Conservation (phyloP, 2,113 vertebrate species). For the Calonectris borealis region DNA sequence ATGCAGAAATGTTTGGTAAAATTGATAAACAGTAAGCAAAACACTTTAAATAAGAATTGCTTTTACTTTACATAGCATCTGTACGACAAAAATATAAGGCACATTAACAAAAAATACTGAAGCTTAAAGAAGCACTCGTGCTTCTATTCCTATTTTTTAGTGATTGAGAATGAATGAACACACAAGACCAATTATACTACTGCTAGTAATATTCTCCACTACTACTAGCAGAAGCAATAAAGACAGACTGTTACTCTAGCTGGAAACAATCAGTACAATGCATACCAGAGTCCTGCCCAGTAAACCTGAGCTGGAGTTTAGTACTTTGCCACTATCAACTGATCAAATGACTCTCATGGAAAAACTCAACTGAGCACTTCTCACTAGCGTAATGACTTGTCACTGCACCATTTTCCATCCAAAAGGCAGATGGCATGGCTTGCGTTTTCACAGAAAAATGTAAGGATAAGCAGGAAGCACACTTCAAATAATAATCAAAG, state of each 20-base stretch:
- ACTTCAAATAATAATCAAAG: background rate
- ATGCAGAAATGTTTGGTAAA: background rate
- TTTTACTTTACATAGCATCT: background rate
- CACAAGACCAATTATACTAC: background rate
- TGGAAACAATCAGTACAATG: conserved; percentile 66
- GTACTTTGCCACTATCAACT: conserved; percentile 10
- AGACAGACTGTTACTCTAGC: conserved; percentile 7
- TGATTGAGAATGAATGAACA: conserved; percentile 23
- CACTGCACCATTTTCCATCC: background rate
- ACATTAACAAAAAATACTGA: background rate
- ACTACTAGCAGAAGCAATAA: conserved; percentile 3
- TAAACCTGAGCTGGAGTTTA: conserved; percentile 27
- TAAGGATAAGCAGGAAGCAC: background rate
- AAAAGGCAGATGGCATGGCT: background rate
- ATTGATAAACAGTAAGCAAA: background rate
- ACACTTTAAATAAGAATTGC: background rate
- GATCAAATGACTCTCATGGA: conserved; percentile 42
- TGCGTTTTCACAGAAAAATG: background rate
- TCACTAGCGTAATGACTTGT: background rate
- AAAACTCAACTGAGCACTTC: conserved; percentile 37
- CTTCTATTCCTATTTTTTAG: background rate
- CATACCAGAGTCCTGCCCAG: conserved; percentile 13
- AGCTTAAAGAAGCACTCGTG: background rate
- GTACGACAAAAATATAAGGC: background rate
- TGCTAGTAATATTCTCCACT: conserved; percentile 14